Evolutionary conservation across 2,797 vertebrate species (phyloP), one percentile per base, ranked within the genome.

Genomic region (Muraenolepis orangiensis): DNA sequence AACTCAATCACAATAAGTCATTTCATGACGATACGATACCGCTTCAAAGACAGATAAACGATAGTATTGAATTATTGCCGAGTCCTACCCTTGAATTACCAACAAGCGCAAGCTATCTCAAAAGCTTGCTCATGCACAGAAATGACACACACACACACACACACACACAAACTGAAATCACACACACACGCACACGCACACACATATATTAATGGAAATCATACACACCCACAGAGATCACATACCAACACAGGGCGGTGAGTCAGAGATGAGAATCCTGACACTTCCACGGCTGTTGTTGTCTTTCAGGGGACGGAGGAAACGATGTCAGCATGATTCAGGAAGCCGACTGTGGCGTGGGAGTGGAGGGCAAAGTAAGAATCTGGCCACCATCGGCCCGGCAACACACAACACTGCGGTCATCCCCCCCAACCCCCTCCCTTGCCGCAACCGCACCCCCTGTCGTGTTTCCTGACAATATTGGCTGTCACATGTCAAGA

Each of bases 301-400:
- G 64, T 89, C 84, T 91, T 84, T 78, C 92, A 99, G 98, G 98
- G 90, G 98, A 99, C 0, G 98, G 98, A 87, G 98, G 98, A 90
- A 99, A 99, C 83, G 98, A 99, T 74, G 97, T 99, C 87, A 99
- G 98, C 90, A 99, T 99, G 98, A 99, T 99, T 90, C 98, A 99
- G 93, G 98, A 98, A 89, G 95, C 98, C 0, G 98, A 99, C 92
- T 99, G 97, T 71, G 98, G 97, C 66, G 97, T 99, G 84, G 98
- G 98, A 80, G 97, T 99, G 86, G 98, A 98, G 92, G 98, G 98
- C 85, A 99, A 98, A 96, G 98, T 98, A 93, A 95, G 97, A 87
- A 73, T 87, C 87, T 84, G 64, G 85, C 80, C 85, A n/a, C n/a
- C n/a, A n/a, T n/a, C n/a, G 70, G 86, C 57, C 26, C 57, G 8